Evolutionary conservation across 2,888 invertebrate genomes (phyloP), one percentile per base, ranked within the genome.

Genomic region (Muschampia staudingeri): DNA sequence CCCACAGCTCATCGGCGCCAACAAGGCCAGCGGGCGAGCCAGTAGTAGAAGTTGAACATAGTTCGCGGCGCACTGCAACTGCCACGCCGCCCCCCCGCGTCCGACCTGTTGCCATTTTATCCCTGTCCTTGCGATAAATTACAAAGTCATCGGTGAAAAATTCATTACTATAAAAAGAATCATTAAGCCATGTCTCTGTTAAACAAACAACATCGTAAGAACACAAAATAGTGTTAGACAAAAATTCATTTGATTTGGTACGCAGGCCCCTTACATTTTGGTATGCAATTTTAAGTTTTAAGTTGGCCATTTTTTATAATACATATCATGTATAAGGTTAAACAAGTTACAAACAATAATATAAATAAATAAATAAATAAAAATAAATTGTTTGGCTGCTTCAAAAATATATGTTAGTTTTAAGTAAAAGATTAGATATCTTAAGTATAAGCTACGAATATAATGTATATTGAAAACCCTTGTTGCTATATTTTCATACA

Each of bases 211-310:
- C 19, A 19, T 56, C 19, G 19, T 52, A 56, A 19, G 19, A 56
- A 56, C 56, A 56, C 19, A n/a, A n/a, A 19, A 56, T 56, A 19
- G 19, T 19, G 9, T 56, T 56, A 56, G 16, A 75, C 19, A 56
- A 56, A 56, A 56, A 56, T 56, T 56, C 56, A 56, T 56, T 56
- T 19, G 56, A 56, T 56, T 56, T 56, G 19, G 56, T 56, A 19
- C 56, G 56, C 56, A 56, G 56, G 56, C 56, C 56, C 56, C 56
- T 56, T 19, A 56, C 56, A 56, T 65, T 61, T 16, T 61, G 25
- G 42, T 65, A 65, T 12, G 56, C 7, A 9, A 56, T 56, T 19
- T 56, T 56, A 56, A 56, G 19, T 56, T 7, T 19, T 56, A 56
- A 19, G 56, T 56, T 56, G 56, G 56, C 56, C 56, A 56, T 56